These are phyloP conservation scores for Catharus minimus DNA, from an alignment of 2,113 vertebrate genomes.

Conservation along the genomic window DNA sequence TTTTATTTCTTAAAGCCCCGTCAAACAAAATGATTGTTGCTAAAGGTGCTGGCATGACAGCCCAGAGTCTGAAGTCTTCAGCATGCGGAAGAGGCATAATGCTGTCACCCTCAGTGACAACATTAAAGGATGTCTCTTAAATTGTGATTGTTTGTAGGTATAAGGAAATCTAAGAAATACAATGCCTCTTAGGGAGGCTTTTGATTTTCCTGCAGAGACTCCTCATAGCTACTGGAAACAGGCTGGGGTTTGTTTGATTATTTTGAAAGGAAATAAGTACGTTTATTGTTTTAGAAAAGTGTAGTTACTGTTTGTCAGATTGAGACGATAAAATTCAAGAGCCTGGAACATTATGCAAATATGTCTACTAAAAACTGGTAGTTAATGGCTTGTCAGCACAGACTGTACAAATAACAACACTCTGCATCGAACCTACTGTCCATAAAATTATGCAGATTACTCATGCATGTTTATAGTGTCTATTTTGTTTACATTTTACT, in stretches of 20 bases:
- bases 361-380: background rate
- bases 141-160: background rate
- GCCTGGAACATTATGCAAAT: background rate
- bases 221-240: background rate
- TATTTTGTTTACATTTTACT: background rate
- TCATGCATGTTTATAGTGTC: background rate
- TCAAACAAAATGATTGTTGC: background rate
- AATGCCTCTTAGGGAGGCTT: background rate
- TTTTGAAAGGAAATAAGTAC: background rate
- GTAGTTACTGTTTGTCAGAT: background rate
- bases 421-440: background rate
- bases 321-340: background rate
- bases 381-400: background rate
- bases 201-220: background rate
- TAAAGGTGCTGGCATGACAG: background rate
- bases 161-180: background rate
- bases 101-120: background rate
- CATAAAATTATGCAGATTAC: background rate
- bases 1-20: background rate
- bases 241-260: background rate
- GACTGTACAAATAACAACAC: background rate
- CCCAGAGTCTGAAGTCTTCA: background rate
- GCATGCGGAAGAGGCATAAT: background rate
- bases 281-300: background rate
- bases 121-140: background rate